A percentile compares a stretch with the other conserved stretches of the same genome.
Conservation (phyloP, 92 coral and sea anemone species). For the Zoanthus sociatus region DNA sequence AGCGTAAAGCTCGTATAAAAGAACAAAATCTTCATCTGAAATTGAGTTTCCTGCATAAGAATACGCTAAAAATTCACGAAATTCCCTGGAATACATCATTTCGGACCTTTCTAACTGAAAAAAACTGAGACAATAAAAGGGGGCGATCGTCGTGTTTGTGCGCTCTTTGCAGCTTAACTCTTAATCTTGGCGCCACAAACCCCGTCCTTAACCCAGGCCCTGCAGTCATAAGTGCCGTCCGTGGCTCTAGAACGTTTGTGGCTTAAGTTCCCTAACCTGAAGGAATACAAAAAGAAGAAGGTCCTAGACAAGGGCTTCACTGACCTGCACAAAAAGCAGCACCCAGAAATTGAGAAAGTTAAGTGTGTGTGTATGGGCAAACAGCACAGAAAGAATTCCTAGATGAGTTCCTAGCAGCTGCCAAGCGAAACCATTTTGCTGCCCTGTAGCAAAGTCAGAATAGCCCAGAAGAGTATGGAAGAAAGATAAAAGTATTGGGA, state of each 20-base stretch:
- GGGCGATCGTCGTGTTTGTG: neutral
- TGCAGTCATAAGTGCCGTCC: constrained; percentile 19
- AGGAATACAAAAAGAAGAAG: too few species aligned
- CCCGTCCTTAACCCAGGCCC: constrained; percentile 13
- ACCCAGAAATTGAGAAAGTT: too few species aligned
- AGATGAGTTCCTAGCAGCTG: too few species aligned
- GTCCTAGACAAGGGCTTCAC: too few species aligned
- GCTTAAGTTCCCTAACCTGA: constrained; percentile 30
- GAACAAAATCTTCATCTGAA: constrained; percentile 48
- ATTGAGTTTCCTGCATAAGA: constrained; percentile 12
- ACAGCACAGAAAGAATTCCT: too few species aligned
- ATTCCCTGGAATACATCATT: constrained; percentile 1
- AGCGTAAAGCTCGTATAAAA: constrained; percentile 40
- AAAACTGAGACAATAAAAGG: neutral
- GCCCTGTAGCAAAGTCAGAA: too few species aligned
- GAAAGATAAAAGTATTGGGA: too few species aligned
- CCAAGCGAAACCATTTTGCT: too few species aligned
- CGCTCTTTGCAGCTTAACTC: neutral
- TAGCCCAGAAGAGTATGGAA: too few species aligned
- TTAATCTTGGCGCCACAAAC: constrained; percentile 9
- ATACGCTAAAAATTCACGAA: neutral
- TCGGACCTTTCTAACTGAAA: neutral
- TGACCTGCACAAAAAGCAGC: too few species aligned
- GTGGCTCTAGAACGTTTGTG: neutral
- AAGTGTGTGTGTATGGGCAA: too few species aligned